A percentile compares a stretch with the other conserved stretches of the same genome.
Conservation (phyloP, 2,113 vertebrate genomes). For the Synodontis membranacea region DNA sequence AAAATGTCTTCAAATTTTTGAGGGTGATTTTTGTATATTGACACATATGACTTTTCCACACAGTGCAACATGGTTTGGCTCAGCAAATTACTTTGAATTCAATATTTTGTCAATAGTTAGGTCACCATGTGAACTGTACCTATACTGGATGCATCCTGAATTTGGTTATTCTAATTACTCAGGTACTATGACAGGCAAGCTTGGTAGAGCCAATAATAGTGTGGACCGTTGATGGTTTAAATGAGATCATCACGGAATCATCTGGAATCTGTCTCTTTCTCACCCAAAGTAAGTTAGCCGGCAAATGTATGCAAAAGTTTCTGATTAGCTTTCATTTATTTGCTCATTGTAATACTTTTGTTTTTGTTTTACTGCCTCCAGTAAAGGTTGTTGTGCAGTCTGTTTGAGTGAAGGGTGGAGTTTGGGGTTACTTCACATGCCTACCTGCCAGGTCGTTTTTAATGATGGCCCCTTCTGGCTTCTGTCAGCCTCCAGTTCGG, state of each 20-base stretch:
- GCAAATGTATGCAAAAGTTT: not conserved
- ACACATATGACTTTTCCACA: not conserved
- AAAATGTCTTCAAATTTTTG: not conserved
- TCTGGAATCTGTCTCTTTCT: not conserved
- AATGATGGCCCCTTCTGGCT: conserved; percentile 27
- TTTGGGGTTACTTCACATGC: conserved; percentile 23
- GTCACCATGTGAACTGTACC: not conserved
- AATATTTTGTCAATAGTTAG: not conserved
- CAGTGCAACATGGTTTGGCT: not conserved
- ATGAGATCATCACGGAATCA: not conserved
- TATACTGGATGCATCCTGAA: not conserved
- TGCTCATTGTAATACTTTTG: not conserved
- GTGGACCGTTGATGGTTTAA: not conserved
- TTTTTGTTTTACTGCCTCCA: no score
- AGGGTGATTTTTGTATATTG: no score
- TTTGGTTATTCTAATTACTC: not conserved
- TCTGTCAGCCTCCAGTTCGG: not conserved
- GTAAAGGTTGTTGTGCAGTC: not conserved
- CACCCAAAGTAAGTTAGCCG: not conserved
- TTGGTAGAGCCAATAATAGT: not conserved
- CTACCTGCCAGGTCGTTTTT: conserved; percentile 28
- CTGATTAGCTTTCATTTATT: not conserved
- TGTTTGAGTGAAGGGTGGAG: not conserved
- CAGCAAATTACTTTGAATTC: not conserved
- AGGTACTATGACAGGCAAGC: not conserved